A percentile compares a stretch with the other conserved stretches of the same genome.
These are phyloP conservation scores for Magallana gigas DNA, from an alignment of 1,140 invertebrate genomes.

Conservation along the genomic window DNA sequence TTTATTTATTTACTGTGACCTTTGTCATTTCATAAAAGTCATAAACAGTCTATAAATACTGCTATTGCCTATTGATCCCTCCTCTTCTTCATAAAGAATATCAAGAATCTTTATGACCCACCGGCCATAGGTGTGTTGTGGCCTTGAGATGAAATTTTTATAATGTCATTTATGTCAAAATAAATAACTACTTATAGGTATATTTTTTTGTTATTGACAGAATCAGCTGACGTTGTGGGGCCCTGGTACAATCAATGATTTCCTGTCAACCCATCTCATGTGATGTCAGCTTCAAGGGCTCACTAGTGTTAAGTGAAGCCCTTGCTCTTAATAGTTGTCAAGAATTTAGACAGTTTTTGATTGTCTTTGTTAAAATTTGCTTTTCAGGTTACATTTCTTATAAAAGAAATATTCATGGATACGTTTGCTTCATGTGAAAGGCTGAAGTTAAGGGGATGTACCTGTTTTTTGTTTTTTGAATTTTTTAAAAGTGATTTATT, in stretches of 20 bases:
- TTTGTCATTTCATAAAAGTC: no score
- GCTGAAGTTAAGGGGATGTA: no score
- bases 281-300: background rate
- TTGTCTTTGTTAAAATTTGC: background rate
- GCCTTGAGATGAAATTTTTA: background rate
- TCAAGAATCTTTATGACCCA: no score
- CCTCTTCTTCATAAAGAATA: no score
- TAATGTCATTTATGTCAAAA: no score
- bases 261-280: constrained; percentile 53
- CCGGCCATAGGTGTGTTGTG: no score
- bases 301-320: background rate
- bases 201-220: constrained; percentile 54
- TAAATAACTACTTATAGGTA: no score
- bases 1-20: no score
- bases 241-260: constrained; percentile 68
- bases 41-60: no score
- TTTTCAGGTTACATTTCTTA: constrained; percentile 2
- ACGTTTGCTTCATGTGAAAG: background rate
- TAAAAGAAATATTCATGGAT: background rate
- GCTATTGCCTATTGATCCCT: no score
- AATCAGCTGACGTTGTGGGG: constrained; percentile 73
- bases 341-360: constrained; percentile 15
- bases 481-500: no score
- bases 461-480: no score
- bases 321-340: background rate